Conservation (phyloP, 2,113 vertebrate genomes). For the Tragelaphus imberbis region DNA sequence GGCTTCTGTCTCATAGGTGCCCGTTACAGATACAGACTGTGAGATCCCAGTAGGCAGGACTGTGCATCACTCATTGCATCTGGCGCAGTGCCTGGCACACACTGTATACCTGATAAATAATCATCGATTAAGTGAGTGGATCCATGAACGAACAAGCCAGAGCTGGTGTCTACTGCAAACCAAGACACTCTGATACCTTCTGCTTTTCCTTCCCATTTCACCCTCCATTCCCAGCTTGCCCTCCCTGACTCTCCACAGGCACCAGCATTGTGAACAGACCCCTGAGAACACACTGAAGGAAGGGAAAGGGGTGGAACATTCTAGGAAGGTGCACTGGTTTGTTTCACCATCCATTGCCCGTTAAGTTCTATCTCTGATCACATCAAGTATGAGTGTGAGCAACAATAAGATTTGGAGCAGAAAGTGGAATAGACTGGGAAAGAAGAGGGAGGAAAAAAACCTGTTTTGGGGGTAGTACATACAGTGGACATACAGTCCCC, state of each 20-base stretch:
- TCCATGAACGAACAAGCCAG: not conserved
- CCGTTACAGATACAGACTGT: not conserved
- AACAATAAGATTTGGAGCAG: not conserved
- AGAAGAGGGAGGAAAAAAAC: not conserved
- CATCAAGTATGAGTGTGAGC: not conserved
- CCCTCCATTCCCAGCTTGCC: not conserved
- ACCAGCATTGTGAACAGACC: not conserved
- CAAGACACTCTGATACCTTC: accelerated
- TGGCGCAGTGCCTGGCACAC: not conserved
- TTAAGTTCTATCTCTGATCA: not conserved
- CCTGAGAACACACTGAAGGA: not conserved
- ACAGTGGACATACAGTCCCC: not conserved
- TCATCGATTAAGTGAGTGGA: not conserved
- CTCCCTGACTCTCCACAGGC: not conserved
- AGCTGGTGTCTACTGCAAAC: too few species aligned
- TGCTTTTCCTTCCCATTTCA: not conserved
- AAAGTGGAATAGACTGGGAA: not conserved
- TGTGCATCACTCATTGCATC: accelerated
- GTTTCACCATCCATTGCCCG: not conserved
- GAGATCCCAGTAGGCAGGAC: not conserved
- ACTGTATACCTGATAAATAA: not conserved
- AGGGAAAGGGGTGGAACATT: not conserved
- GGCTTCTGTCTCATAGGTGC: accelerated
- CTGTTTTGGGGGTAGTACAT: not conserved
- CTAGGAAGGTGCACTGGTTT: not conserved